Conservation (phyloP, 2,888 invertebrate genomes). For the Cheiracanthium punctorium region DNA sequence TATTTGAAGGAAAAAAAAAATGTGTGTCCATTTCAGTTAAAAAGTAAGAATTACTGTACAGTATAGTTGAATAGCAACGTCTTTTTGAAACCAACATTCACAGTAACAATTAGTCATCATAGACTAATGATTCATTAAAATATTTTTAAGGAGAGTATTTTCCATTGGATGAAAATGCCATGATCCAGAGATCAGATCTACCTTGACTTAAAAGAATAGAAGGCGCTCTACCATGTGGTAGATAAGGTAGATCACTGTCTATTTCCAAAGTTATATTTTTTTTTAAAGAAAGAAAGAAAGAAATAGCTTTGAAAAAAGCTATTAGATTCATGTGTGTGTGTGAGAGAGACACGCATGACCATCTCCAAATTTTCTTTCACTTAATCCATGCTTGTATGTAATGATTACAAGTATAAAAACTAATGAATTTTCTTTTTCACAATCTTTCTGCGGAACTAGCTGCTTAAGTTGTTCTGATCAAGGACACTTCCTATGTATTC, state of each 20-base stretch:
- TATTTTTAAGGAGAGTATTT: background rate
- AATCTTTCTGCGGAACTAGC: slow-evolving; percentile 47
- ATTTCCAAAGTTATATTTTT: slow-evolving; percentile 33
- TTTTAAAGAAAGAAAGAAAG: too few relatives aligned
- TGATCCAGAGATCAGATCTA: slow-evolving; percentile 25
- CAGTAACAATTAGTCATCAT: background rate
- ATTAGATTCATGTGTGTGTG: too few relatives aligned
- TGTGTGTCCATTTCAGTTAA: background rate
- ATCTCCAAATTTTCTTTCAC: slow-evolving; percentile 37
- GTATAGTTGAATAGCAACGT: background rate
- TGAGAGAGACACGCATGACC: slow-evolving; percentile 5
- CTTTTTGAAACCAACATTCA: background rate
- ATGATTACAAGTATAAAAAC: slow-evolving; percentile 38
- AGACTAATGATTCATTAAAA: background rate
- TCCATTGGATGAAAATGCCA: background rate
- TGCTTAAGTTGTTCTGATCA: slow-evolving; percentile 53
- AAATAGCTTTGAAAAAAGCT: slow-evolving; percentile 38
- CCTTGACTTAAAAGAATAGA: slow-evolving; percentile 43
- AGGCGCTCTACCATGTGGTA: slow-evolving; percentile 50
- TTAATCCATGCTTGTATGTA: slow-evolving; percentile 18
- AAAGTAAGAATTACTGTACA: slow-evolving; percentile 10
- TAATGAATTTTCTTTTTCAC: slow-evolving; percentile 49
- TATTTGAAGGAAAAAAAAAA: background rate
- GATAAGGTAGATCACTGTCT: slow-evolving; percentile 28
- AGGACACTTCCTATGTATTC: slow-evolving; percentile 67